Evolutionary conservation across 2,888 invertebrate species (phyloP).

Genomic region (Agriotes lineatus): DNA sequence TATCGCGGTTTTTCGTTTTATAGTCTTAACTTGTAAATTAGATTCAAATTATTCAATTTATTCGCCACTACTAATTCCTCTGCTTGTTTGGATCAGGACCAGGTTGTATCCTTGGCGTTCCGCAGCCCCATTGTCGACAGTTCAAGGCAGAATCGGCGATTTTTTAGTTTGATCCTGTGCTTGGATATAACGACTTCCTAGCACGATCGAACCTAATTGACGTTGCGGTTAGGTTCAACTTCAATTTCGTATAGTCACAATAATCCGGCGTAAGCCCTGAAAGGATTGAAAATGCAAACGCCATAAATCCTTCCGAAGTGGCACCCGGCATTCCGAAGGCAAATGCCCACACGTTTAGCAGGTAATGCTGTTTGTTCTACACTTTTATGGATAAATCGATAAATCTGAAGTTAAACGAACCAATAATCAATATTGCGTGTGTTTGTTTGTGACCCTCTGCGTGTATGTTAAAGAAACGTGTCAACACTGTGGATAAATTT

Average conservation of each 20-base stretch:
- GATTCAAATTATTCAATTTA: constrained; percentile 25
- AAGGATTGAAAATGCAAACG: too few relatives aligned
- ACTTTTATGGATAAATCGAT: not conserved
- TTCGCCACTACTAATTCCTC: constrained; percentile 4
- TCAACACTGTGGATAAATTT: constrained; percentile 30
- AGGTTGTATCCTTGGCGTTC: constrained; percentile 4
- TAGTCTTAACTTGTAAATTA: constrained; percentile 22
- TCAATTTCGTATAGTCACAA: not conserved
- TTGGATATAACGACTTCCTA: not conserved
- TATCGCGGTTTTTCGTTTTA: constrained; percentile 24
- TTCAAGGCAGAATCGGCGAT: not conserved
- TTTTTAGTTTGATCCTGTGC: not conserved
- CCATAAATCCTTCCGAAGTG: too few relatives aligned
- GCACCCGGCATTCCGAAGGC: too few relatives aligned
- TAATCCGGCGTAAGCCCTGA: not conserved
- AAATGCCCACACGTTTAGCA: not conserved
- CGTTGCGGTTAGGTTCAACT: not conserved
- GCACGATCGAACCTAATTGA: not conserved
- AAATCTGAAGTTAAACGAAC: not conserved
- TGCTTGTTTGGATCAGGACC: not conserved
- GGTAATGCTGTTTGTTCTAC: not conserved
- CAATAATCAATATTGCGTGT: constrained; percentile 13
- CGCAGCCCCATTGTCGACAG: not conserved
- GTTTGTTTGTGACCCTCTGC: constrained; percentile 22
- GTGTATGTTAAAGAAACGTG: constrained; percentile 30